Evolutionary conservation across 2,797 vertebrate species (phyloP).

Genomic region (Vespertilio murinus): DNA sequence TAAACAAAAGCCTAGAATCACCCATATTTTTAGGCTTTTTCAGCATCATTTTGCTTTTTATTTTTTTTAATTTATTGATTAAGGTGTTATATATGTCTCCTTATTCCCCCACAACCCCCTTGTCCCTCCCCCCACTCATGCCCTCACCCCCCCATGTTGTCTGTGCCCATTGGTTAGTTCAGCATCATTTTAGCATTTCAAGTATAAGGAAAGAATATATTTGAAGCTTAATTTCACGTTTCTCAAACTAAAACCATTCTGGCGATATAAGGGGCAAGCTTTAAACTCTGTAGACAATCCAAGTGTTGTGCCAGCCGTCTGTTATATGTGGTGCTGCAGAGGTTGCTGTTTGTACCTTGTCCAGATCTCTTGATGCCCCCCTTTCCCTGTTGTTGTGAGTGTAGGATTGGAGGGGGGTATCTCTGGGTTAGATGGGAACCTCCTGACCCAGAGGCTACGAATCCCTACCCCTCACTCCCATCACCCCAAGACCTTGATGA

Average conservation of each 20-base stretch:
- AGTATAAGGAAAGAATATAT: background rate
- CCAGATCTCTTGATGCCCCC: background rate
- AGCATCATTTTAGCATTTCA: background rate
- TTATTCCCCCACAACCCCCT: no score
- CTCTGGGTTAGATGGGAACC: background rate
- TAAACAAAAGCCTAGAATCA: background rate
- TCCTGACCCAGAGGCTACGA: background rate
- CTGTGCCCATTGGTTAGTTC: no score
- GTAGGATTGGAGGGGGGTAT: background rate
- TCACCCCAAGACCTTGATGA: background rate
- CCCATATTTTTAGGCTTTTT: background rate
- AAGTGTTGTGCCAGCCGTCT: background rate
- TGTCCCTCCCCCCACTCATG: no score
- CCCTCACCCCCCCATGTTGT: no score
- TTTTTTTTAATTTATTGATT: no score
- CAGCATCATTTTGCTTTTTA: background rate
- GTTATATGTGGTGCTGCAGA: background rate
- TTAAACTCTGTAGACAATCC: background rate
- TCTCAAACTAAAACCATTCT: constrained; percentile 12
- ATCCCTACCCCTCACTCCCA: background rate
- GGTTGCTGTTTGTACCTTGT: background rate
- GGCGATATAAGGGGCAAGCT: background rate
- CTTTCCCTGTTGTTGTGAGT: background rate
- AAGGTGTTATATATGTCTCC: no score
- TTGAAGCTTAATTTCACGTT: background rate